Evolutionary conservation across 1,140 invertebrate genomes (phyloP), one percentile per base, ranked within the genome.

Genomic region (Trichomalopsis sarcophagae): DNA sequence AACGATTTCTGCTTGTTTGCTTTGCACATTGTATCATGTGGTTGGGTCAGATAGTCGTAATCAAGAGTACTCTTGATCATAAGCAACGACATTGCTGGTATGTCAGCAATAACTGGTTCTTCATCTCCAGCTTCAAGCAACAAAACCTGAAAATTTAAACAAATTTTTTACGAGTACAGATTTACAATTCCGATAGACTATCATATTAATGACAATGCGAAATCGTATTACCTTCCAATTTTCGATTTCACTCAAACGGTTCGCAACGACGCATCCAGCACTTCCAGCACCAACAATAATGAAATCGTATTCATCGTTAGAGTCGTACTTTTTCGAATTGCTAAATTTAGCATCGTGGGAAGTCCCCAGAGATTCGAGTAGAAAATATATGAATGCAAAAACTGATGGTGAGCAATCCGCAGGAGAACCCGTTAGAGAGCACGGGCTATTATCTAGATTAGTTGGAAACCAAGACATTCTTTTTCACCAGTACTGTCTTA

Each of bases 211-310:
- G 5, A 0, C 2, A 50, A 50, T 13, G 47, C 0, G 14, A 50
- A 50, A 50, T 50, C 47, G 93, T 74, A 98, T 91, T 1, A 98
- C 96, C 1, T 95, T 96, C 96, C 96, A 97, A 89, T 97, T 96
- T 79, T 94, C 91, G n/a, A 96, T 92, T 90, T 97, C 97, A 0
- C 97, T 97, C 73, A 99, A 93, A 73, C 98, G 95, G 82, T 96
- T 98, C 9, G 98, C 98, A 55, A 99, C 93, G 27, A 99, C 98
- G 7, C 97, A 97, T n/a, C 98, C 98, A 0, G 98, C 97, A 2
- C 97, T 97, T 4, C 97, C 97, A 9, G 96, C 97, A 23, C 98
- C 98, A 55, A 99, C 95, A 88, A 97, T 95, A 88, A 97, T 95
- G 88, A 97, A 97, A 91, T 97, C 96, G 93, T 97, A 97, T 55